Percentiles rank a stretch among this genome's conserved stretches.
Evolutionary conservation across 2,888 invertebrate genomes (phyloP).

Genomic region (Acronicta psi): DNA sequence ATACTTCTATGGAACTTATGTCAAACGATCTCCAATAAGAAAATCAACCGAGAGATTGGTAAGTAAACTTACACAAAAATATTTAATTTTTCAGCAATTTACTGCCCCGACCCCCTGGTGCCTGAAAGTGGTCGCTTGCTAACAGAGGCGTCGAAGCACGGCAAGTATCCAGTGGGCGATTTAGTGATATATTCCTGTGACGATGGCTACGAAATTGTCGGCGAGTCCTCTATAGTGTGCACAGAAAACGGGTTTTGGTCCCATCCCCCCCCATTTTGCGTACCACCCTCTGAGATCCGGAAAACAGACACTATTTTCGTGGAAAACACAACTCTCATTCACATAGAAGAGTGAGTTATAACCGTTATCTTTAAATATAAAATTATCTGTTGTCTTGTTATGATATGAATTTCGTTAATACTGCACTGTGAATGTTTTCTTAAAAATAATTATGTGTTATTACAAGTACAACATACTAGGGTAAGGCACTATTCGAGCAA

Average conservation of each 20-base stretch:
- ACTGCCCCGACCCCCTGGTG: slow-evolving; percentile 93
- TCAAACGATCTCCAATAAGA: no score
- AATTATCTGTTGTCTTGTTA: no score
- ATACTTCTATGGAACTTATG: no score
- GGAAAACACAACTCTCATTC: slow-evolving; percentile 80
- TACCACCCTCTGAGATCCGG: slow-evolving; percentile 73
- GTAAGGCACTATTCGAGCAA: no score
- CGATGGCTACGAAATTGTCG: slow-evolving; percentile 81
- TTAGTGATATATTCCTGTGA: slow-evolving; percentile 92
- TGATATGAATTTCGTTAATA: no score
- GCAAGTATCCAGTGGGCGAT: slow-evolving; percentile 93
- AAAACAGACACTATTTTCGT: slow-evolving; percentile 79
- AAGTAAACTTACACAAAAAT: not conserved
- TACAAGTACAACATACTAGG: no score
- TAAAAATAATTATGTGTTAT: no score
- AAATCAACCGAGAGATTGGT: no score
- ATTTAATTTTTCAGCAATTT: slow-evolving; percentile 90
- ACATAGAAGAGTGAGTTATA: slow-evolving; percentile 70
- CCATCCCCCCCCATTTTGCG: slow-evolving; percentile 95
- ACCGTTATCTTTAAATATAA: no score
- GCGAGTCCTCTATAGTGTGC: slow-evolving; percentile 95
- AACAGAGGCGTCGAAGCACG: slow-evolving; percentile 77
- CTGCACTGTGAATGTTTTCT: no score
- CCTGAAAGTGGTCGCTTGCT: slow-evolving; percentile 91
- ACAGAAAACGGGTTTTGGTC: slow-evolving; percentile 97